phyloP scores from a whole-genome alignment of 2,797 vertebrate genomes.

The Scleropages formosus region DNA sequence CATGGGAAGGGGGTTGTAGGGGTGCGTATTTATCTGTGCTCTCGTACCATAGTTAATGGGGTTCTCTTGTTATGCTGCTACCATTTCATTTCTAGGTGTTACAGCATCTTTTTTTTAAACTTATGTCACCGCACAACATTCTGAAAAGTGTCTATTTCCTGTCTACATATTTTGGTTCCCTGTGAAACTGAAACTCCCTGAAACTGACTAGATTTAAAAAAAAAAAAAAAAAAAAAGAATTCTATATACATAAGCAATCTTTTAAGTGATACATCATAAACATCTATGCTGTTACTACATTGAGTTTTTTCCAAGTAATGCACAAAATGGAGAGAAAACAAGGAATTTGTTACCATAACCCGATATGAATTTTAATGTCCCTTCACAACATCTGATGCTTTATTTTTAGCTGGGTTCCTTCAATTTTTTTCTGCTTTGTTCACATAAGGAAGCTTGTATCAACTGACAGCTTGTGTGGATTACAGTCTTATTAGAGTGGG shows the following conservation, averaged over 20 bases:
- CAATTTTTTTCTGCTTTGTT: conserved; percentile 62
- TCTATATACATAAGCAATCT: not conserved
- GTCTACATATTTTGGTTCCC: not conserved
- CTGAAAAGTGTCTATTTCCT: not conserved
- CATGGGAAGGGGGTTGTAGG: too few relatives aligned
- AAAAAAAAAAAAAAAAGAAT: too few relatives aligned
- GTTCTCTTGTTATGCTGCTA: not conserved
- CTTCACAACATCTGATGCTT: conserved; percentile 65
- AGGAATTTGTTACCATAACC: conserved; percentile 42
- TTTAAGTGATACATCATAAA: not conserved
- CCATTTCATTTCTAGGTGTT: not conserved
- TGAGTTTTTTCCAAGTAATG: not conserved
- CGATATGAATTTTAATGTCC: conserved; percentile 60
- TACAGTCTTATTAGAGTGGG: conserved; percentile 76
- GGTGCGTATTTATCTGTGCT: not conserved
- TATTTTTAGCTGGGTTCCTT: conserved; percentile 67
- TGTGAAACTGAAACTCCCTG: not conserved
- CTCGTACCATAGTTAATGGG: too few relatives aligned
- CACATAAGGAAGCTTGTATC: conserved; percentile 76
- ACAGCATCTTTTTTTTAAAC: not conserved
- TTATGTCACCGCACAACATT: not conserved
- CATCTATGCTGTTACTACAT: not conserved
- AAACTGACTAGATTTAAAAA: too few relatives aligned
- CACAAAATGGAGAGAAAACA: too few relatives aligned
- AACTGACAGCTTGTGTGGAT: conserved; percentile 83